Evolutionary conservation across 2,888 invertebrate genomes (phyloP), one percentile per base, ranked within the genome.

Genomic region (Scaptodrosophila latifasciaeformis): DNA sequence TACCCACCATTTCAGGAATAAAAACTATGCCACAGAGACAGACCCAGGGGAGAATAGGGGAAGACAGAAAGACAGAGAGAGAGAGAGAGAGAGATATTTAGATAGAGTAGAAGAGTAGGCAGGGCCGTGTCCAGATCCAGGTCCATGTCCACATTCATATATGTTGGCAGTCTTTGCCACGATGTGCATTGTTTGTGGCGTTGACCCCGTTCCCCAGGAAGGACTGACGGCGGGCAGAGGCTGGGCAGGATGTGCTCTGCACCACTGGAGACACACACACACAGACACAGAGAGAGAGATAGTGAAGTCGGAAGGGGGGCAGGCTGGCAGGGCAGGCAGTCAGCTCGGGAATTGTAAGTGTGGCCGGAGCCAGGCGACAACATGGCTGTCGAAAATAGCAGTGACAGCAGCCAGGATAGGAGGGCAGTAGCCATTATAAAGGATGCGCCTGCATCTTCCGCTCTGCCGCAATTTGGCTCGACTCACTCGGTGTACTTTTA

Each of bases 331-430:
- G 9, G 24, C 19, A 18, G 43, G 9, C 27, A 39, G 30, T 12
- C 13, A 29, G 27, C 13, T 35, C 39, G 39, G 19, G 44, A 31
- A 7, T 24, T 24, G 24, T 3, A n/a, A n/a, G 27, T 5, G 9
- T 27, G 27, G 27, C 15, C 49, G 52, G 15, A 37, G 62, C 50
- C 53, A 51, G 67, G 52, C 62, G 56, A 62, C 65, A 62, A 59
- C 65, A 45, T 63, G 65, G 53, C 62, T 67, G 68, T 67, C 68
- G 54, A 67, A 67, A 67, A 66, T 68, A 57, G 48, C 55, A 50
- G 54, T 50, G 54, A 54, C 61, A 67, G 46, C 62, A 50, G 34
- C 24, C 4, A 24, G 4, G 7, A 7, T 7, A 24, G 24, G 4
- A 24, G 24, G n/a, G 44, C 56, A 29, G 21, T 37, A 42, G 18